Percentiles rank a stretch among this genome's conserved stretches.
Conservation (phyloP, 2,888 invertebrate species). For the Platypus cylindrus region DNA sequence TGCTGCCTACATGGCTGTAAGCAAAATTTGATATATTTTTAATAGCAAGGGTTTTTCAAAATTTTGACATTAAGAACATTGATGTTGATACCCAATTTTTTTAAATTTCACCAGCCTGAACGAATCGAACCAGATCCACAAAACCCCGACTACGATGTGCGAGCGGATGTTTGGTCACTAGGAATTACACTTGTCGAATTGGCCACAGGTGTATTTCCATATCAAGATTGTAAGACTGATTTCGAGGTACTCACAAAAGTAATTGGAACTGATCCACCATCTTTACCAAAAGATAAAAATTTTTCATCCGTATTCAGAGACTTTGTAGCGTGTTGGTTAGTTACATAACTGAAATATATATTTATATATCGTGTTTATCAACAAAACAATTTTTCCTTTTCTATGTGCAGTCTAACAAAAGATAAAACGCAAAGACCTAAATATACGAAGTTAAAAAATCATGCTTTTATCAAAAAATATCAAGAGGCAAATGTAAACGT, state of each 20-base stretch:
- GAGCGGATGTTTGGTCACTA: slow-evolving; percentile 98
- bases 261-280: slow-evolving; percentile 78
- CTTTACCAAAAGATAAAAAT: slow-evolving; percentile 60
- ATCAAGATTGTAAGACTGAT: slow-evolving; percentile 89
- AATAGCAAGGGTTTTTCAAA: too few relatives aligned
- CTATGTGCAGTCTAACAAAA: slow-evolving; percentile 71
- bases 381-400: too few relatives aligned
- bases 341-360: slow-evolving; percentile 1
- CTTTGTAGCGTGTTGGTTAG: slow-evolving; percentile 84
- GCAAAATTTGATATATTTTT: slow-evolving; percentile 29
- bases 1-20: slow-evolving; percentile 98
- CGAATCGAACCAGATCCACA: slow-evolving; percentile 89
- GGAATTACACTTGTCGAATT: slow-evolving; percentile 94
- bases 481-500: slow-evolving; percentile 60
- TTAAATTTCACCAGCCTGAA: too few relatives aligned
- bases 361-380: too few relatives aligned
- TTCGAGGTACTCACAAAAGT: slow-evolving; percentile 92
- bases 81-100: too few relatives aligned
- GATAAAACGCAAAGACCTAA: slow-evolving; percentile 89
- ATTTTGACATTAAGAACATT: too few relatives aligned
- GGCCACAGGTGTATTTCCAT: slow-evolving; percentile 92
- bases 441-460: slow-evolving; percentile 80
- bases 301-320: slow-evolving; percentile 79
- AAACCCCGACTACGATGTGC: slow-evolving; percentile 93
- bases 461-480: slow-evolving; percentile 75